phyloP scores from a whole-genome alignment of 2,888 invertebrate genomes.

The Strigamia crassipes region DNA sequence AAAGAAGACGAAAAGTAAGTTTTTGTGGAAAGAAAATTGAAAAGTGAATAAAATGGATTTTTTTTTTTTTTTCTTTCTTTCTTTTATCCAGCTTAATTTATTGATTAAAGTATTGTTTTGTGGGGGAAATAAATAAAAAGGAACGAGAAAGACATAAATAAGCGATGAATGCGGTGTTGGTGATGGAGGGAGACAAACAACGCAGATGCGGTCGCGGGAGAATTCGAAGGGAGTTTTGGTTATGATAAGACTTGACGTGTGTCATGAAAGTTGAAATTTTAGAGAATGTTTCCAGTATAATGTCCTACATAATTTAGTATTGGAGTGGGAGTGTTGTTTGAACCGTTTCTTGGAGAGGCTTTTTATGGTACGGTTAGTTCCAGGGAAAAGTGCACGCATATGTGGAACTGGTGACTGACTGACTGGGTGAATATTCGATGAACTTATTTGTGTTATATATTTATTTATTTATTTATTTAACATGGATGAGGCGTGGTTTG shows the following conservation, averaged over 20 bases:
- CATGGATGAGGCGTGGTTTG: not conserved
- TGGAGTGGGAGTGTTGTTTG: constrained; percentile 1
- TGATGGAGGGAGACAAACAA: not conserved
- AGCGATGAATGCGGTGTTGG: not conserved
- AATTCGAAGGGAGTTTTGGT: not conserved
- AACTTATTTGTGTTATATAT: not conserved
- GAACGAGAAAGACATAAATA: not conserved
- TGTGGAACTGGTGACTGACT: not conserved
- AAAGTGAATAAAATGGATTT: not conserved
- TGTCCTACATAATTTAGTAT: constrained; percentile 15
- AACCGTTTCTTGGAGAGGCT: not conserved
- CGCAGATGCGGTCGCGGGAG: not conserved
- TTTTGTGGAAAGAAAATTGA: not conserved
- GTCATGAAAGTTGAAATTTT: not conserved
- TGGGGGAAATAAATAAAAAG: not conserved
- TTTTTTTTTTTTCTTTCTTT: too few species aligned
- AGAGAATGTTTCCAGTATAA: not conserved
- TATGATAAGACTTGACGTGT: not conserved
- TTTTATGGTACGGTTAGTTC: not conserved
- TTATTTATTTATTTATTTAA: not conserved
- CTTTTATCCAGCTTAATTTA: too few species aligned
- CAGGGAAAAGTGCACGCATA: not conserved
- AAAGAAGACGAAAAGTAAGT: not conserved
- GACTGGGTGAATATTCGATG: not conserved
- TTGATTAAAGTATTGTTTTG: not conserved